Evolutionary conservation across 2,797 vertebrate genomes (phyloP), one percentile per base, ranked within the genome.

Genomic region (Neomorphus geoffroyi): DNA sequence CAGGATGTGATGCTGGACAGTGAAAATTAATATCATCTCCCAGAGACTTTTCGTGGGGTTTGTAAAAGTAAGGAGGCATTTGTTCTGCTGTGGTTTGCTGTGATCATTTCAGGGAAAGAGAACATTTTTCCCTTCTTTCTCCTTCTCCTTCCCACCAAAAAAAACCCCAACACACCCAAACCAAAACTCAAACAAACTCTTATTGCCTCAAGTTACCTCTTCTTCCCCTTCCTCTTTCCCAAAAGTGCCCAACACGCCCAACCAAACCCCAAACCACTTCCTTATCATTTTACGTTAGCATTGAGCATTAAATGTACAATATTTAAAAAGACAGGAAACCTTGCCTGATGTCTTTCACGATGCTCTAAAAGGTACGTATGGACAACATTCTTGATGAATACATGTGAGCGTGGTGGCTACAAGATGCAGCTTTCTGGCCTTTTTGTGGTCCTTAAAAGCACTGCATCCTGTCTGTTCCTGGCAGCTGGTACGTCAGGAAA

Each of bases 191-290:
- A 17, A 32, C 17, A 50, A 19, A n/a, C n/a, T n/a, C n/a, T n/a
- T n/a, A n/a, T n/a, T n/a, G n/a, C n/a, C n/a, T n/a, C n/a, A n/a
- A n/a, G n/a, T n/a, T n/a, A 43, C 13, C 43, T 43, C 43, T 43
- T 43, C 43, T 7, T 14, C 0, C 2, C 8, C 7, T 2, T 6
- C 1, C 7, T 4, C 19, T 24, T 43, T 18, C 7, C 30, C 18
- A 39, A 61, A 62, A n/a, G n/a, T 19, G 8, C 15, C 11, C 27
- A 53, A 11, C 12, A 50, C 45, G 45, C 17, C 9, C n/a, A 30
- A 45, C 39, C 5, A 3, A 18, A 56, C 32, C 27, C 6, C 21
- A 37, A 17, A 32, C 17, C 46, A 19, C 4, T 24, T 66, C n/a
- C 18, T 39, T 46, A 16, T 67, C 28, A 11, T 78, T 92, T 84